Evolutionary conservation across 2,888 invertebrate species (phyloP), one percentile per base, ranked within the genome.

Genomic region (Dynastes tityus): DNA sequence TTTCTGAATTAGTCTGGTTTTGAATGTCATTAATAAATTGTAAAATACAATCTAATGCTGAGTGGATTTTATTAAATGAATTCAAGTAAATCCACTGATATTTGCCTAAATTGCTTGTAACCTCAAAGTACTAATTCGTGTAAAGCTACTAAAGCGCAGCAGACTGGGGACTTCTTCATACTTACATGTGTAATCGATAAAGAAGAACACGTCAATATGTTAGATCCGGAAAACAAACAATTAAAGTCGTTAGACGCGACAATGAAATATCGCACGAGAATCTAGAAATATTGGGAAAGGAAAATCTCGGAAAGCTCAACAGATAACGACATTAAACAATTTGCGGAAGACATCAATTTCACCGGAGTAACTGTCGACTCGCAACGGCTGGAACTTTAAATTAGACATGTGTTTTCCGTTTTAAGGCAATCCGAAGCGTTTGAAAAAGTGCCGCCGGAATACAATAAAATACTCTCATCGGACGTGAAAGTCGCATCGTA

Each of bases 281-380:
- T 45, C 45, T 45, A 2, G 45, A 45, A 45, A 45, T 45, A 45
- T 45, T 45, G 45, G 45, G 45, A 29, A 63, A 63, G 32, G 63
- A 63, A 32, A 65, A 65, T 16, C 32, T 65, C 40, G n/a, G 11
- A 29, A 9, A 9, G 16, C 40, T 65, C 37, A 11, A 49, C 27
- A 11, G 67, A 68, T 49, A 68, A 68, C 16, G 67, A 68, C 67
- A 51, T 68, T 68, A 68, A 68, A 68, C 67, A 68, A 68, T 68
- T 51, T 68, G 49, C 67, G 67, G 67, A 49, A 68, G 67, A 68
- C 67, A 68, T 68, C 67, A 68, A 68, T 68, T 51, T n/a, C 27
- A 49, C 27, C 29, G 49, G 8, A 49, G 67, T 49, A 40, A 65
- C 22, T 27, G 27, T 11, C 61, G 27, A 61, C 8, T 22, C 61